phyloP scores from a whole-genome alignment of 2,797 vertebrate species.

The Hypotaenidia philippensis region DNA sequence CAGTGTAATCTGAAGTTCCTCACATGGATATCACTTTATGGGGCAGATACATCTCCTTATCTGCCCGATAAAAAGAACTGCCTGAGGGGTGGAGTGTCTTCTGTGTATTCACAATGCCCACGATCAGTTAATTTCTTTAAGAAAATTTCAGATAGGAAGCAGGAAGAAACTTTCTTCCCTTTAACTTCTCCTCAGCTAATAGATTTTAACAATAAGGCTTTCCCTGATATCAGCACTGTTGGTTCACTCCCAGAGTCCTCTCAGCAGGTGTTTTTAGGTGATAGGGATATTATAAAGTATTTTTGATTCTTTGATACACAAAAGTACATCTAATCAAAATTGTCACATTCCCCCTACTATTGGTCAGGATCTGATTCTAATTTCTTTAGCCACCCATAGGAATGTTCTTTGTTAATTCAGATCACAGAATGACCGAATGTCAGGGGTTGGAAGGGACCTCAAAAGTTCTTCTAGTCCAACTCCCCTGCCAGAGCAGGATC shows the following conservation, averaged over 20 bases:
- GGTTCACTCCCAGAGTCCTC: background rate
- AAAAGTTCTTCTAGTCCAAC: no score
- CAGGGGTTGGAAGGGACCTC: no score
- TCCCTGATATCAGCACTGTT: background rate
- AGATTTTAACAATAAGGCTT: background rate
- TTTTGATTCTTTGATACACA: background rate
- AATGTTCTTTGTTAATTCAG: background rate
- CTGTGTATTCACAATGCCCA: background rate
- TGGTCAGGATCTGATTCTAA: background rate
- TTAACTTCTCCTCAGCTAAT: background rate
- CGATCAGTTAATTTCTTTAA: background rate
- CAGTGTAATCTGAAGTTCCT: background rate
- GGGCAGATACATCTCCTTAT: background rate
- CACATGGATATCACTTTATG: background rate
- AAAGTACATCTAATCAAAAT: background rate
- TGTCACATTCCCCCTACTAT: background rate
- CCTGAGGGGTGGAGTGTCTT: background rate
- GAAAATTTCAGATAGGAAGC: background rate
- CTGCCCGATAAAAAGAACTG: background rate
- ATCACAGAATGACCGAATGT: no score
- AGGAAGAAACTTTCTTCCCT: background rate
- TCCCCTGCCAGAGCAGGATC: no score
- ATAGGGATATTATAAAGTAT: background rate
- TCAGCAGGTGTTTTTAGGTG: background rate
- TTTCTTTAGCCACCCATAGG: background rate